These are phyloP conservation scores for Cordylochernes scorpioides DNA, from an alignment of 2,888 invertebrate species.

Conservation along the genomic window DNA sequence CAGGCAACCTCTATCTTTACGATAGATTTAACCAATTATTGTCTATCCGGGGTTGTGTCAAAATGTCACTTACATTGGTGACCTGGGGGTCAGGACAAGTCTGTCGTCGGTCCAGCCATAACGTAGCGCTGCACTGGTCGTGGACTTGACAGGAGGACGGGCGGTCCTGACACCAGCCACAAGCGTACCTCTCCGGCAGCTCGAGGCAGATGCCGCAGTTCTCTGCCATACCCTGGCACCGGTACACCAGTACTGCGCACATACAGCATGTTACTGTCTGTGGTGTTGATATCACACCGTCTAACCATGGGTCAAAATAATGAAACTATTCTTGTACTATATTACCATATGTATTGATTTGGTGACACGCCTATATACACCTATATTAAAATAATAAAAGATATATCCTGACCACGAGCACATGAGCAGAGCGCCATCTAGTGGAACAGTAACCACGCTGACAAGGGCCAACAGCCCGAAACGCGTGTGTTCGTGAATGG, in stretches of 20 bases:
- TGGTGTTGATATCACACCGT: not conserved
- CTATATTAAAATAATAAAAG: too few species aligned
- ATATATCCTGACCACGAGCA: too few species aligned
- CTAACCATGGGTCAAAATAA: not conserved
- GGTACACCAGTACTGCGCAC: constrained; percentile 25
- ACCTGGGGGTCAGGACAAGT: constrained; percentile 89
- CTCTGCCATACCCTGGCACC: constrained; percentile 80
- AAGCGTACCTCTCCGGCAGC: constrained; percentile 62
- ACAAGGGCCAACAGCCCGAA: too few species aligned
- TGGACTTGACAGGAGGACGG: constrained; percentile 53
- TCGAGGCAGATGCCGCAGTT: constrained; percentile 92
- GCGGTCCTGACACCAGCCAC: constrained; percentile 86
- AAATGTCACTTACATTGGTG: constrained; percentile 13
- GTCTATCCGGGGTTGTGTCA: too few species aligned
- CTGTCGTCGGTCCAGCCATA: constrained; percentile 68
- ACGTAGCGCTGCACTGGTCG: constrained; percentile 39
- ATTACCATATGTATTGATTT: too few species aligned
- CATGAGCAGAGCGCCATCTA: too few species aligned
- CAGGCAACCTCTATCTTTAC: too few species aligned
- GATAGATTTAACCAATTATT: too few species aligned
- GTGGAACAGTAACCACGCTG: too few species aligned
- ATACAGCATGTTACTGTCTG: constrained; percentile 2
- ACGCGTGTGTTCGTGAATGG: too few species aligned
- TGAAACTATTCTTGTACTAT: too few species aligned
- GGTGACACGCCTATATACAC: too few species aligned